Conservation (phyloP, 2,797 vertebrate genomes). For the Sebastes steindachneri region DNA sequence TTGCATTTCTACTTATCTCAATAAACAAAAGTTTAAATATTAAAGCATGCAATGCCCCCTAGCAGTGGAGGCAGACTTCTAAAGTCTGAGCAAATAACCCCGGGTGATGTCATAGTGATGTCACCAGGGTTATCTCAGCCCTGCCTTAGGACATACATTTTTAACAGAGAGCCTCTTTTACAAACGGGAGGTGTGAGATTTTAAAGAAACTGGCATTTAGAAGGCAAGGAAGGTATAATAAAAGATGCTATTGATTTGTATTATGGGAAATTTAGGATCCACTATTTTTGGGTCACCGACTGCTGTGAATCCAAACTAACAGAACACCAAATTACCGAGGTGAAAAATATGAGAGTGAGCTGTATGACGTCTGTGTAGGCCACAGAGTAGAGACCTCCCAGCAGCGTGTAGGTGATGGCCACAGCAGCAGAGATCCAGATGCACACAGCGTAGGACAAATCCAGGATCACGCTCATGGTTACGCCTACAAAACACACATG, state of each 20-base stretch:
- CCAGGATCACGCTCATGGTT: constrained; percentile 82
- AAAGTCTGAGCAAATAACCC: background rate
- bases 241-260: background rate
- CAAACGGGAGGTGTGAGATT: background rate
- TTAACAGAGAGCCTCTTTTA: background rate
- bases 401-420: constrained; percentile 75
- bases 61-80: background rate
- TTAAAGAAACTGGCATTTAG: background rate
- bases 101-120: background rate
- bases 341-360: constrained; percentile 77
- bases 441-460: constrained; percentile 69
- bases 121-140: background rate
- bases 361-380: constrained; percentile 79
- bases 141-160: background rate
- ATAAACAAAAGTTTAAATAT: background rate
- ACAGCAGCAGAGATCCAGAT: constrained; percentile 78
- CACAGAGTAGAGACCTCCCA: constrained; percentile 81
- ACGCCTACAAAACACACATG: constrained; percentile 59
- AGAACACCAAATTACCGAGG: constrained; percentile 60
- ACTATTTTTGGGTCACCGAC: background rate
- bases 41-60: background rate
- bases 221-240: background rate
- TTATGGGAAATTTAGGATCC: background rate
- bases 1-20: background rate
- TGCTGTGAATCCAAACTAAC: background rate